Conservation (phyloP, 2,888 invertebrate genomes). For the Amblyjoppa fuscipennis region DNA sequence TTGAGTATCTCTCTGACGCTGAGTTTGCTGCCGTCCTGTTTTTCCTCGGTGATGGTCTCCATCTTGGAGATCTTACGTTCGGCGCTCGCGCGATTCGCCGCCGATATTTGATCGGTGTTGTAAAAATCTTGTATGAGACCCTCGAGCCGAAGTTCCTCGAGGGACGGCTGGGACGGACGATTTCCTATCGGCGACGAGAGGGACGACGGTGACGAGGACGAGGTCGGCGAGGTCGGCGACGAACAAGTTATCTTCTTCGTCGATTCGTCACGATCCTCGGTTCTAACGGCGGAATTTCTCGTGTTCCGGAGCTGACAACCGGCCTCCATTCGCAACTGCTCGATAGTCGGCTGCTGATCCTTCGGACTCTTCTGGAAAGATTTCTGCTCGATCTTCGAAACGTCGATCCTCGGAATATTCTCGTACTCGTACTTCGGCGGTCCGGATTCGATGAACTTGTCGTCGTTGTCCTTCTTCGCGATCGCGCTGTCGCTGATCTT, state of each 20-base stretch:
- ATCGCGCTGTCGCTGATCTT: conserved; percentile 70
- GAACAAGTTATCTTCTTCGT: conserved; percentile 60
- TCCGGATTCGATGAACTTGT: conserved; percentile 58
- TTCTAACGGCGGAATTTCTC: conserved; percentile 69
- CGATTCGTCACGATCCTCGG: conserved; percentile 68
- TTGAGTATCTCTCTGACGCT: conserved; percentile 94
- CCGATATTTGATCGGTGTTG: conserved; percentile 77
- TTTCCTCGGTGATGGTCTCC: conserved; percentile 94
- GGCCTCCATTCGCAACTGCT: conserved; percentile 81
- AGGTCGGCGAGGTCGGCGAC: conserved; percentile 49
- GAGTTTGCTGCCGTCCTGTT: conserved; percentile 90
- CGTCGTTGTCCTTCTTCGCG: conserved; percentile 53
- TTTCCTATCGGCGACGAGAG: conserved; percentile 67
- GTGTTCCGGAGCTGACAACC: conserved; percentile 79
- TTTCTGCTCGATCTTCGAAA: conserved; percentile 79
- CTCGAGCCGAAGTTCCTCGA: conserved; percentile 77
- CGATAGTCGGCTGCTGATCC: conserved; percentile 80
- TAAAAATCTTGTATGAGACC: conserved; percentile 82
- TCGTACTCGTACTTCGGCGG: conserved; percentile 83
- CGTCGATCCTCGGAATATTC: conserved; percentile 83
- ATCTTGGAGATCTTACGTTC: conserved; percentile 85
- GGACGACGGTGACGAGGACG: conserved; percentile 55
- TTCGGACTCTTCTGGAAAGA: conserved; percentile 23
- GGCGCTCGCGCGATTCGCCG: conserved; percentile 70
- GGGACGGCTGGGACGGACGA: conserved; percentile 62